These are phyloP conservation scores for Amphimedon queenslandica DNA, from an alignment of 37 sponge, comb jelly and placozoan species.

Conservation along the genomic window DNA sequence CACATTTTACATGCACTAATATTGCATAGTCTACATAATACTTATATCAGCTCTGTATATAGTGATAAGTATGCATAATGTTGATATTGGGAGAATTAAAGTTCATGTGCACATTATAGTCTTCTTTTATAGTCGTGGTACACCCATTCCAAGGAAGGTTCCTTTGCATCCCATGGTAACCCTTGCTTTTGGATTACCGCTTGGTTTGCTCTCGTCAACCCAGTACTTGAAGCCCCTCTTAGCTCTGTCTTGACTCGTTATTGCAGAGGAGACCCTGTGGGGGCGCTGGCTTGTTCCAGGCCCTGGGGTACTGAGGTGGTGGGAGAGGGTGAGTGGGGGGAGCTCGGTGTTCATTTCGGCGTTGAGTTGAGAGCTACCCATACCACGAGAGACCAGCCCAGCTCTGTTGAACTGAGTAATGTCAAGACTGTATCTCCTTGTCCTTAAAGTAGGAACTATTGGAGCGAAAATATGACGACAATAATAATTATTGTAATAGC, in stretches of 20 bases:
- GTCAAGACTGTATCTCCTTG: too few relatives aligned
- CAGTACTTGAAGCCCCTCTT: conserved; percentile 53
- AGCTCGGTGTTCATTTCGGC: conserved; percentile 22
- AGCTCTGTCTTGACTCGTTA: conserved; percentile 42
- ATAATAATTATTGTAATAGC: too few relatives aligned
- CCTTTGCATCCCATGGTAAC: conserved; percentile 32
- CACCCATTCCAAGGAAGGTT: conserved; percentile 38
- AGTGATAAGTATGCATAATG: too few relatives aligned
- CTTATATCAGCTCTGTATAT: too few relatives aligned
- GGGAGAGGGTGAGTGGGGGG: conserved; percentile 2
- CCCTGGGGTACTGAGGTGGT: not conserved
- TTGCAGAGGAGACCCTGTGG: conserved; percentile 14
- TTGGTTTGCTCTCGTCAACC: conserved; percentile 15
- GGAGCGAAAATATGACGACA: too few relatives aligned
- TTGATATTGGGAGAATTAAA: too few relatives aligned
- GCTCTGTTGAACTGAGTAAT: conserved; percentile 3
- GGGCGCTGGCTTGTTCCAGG: not conserved
- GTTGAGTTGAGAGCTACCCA: conserved; percentile 45
- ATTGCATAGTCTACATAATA: too few relatives aligned
- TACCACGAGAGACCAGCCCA: not conserved
- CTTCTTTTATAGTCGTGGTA: conserved; percentile 13
- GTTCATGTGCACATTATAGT: too few relatives aligned
- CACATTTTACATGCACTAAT: too few relatives aligned
- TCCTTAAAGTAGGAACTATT: too few relatives aligned
- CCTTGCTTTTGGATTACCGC: conserved; percentile 7